Conservation (phyloP, 2,888 invertebrate species). For the Lasius fuliginosus region DNA sequence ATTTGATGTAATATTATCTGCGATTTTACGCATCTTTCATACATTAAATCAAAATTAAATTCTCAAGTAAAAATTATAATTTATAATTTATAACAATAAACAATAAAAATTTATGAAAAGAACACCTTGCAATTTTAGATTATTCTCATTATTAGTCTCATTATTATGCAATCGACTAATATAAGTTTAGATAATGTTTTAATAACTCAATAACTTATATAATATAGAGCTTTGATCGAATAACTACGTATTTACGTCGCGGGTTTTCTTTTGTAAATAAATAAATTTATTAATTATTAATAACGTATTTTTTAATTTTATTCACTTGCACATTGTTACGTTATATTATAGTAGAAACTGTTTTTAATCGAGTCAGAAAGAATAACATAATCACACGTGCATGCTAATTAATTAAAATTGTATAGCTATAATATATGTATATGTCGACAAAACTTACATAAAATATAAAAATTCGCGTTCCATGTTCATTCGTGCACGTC, state of each 20-base stretch:
- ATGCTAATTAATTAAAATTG: conserved; percentile 1
- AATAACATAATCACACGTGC: neutral
- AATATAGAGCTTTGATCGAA: neutral
- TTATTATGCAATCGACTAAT: neutral
- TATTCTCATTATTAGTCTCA: neutral
- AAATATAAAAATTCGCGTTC: neutral
- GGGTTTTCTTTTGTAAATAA: neutral
- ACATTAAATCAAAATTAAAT: neutral
- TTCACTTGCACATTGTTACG: neutral
- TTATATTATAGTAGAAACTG: neutral
- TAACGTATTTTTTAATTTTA: neutral
- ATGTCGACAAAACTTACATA: neutral
- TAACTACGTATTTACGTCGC: neutral
- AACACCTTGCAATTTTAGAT: neutral
- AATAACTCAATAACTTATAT: neutral
- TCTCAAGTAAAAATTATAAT: neutral
- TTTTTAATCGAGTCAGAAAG: neutral
- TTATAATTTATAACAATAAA: neutral
- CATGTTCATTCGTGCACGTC: conserved; percentile 12
- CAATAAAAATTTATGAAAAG: neutral
- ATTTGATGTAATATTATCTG: neutral
- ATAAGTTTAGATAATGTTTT: conserved; percentile 10
- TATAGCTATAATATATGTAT: neutral
- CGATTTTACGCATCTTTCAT: neutral
- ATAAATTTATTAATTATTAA: conserved; percentile 5